A percentile compares a stretch with the other conserved stretches of the same genome.
Evolutionary conservation across 2,888 invertebrate genomes (phyloP).

Genomic region (Willowsia nigromaculata): DNA sequence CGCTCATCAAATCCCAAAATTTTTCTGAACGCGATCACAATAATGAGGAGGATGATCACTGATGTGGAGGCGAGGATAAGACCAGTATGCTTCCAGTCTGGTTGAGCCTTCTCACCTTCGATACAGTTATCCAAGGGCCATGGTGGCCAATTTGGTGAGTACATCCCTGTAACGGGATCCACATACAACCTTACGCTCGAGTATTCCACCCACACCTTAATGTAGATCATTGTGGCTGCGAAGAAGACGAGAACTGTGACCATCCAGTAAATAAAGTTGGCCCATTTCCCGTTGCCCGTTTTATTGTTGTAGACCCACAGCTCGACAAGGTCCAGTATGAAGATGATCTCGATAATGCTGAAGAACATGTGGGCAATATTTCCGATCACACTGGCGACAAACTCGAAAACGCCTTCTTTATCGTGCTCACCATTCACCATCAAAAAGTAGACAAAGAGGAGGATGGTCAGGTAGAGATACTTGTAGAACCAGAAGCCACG

Average conservation of each 20-base stretch:
- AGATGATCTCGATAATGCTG: slow-evolving; percentile 60
- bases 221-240: not conserved
- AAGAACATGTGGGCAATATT: slow-evolving; percentile 49
- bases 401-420: slow-evolving; percentile 62
- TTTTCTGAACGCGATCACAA: not conserved
- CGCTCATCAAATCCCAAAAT: not conserved
- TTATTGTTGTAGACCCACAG: slow-evolving; percentile 35
- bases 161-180: not conserved
- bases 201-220: slow-evolving; percentile 8
- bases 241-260: not conserved
- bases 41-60: not conserved
- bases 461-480: slow-evolving; percentile 33
- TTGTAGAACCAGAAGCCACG: slow-evolving; percentile 75
- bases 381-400: slow-evolving; percentile 54
- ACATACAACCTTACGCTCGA: not conserved
- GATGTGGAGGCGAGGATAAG: not conserved
- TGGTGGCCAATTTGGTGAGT: not conserved
- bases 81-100: not conserved
- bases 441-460: slow-evolving; percentile 44
- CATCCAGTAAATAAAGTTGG: slow-evolving; percentile 35
- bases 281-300: slow-evolving; percentile 43
- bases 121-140: slow-evolving; percentile 26
- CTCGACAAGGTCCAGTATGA: slow-evolving; percentile 68
- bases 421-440: slow-evolving; percentile 41
- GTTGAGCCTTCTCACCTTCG: not conserved